Evolutionary conservation across 2,113 vertebrate genomes (phyloP), one percentile per base, ranked within the genome.

Genomic region (Cottus gobio): DNA sequence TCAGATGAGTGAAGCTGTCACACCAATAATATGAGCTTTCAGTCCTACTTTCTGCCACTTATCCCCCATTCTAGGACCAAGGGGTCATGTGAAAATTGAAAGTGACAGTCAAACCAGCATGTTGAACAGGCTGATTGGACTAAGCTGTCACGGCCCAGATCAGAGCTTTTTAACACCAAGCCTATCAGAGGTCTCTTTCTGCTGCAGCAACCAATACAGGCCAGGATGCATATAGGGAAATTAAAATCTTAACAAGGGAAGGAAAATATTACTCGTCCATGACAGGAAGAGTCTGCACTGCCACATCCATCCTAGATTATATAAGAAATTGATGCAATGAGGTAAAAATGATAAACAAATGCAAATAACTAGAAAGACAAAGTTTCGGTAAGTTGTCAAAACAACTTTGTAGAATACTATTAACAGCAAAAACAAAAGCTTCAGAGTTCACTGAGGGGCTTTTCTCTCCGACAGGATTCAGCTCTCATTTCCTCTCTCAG

Each of bases 1-100:
- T 95, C 96, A 97, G 96, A 97, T 97, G 97, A 97, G 96, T 97
- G 97, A 97, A 98, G 95, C 97, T 98, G 98, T 99, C 97, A 97
- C 96, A 96, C 93, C 96, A 96, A 98, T 99, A 97, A 98, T 96
- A 95, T 95, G 93, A 96, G 97, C 96, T 95, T 98, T 99, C 97
- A 97, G 96, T 96, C 92, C 95, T 90, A 90, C 95, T 94, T 96
- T 98, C 96, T 97, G 95, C 96, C 97, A 97, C 96, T 97, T 97
- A 96, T 96, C 95, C 92, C 96, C 96, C 95, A 95, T 94, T 95
- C 96, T 96, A 96, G 95, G 96, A 96, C 95, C 95, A 95, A 88
- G 92, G 95, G 97, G 96, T 98, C 97, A 97, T 96, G 95, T 95
- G 96, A 96, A 97, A 97, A 98, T 98, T 97, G 96, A 96, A 98